Conservation (phyloP, 2,113 vertebrate species). For the Aegithalos caudatus region DNA sequence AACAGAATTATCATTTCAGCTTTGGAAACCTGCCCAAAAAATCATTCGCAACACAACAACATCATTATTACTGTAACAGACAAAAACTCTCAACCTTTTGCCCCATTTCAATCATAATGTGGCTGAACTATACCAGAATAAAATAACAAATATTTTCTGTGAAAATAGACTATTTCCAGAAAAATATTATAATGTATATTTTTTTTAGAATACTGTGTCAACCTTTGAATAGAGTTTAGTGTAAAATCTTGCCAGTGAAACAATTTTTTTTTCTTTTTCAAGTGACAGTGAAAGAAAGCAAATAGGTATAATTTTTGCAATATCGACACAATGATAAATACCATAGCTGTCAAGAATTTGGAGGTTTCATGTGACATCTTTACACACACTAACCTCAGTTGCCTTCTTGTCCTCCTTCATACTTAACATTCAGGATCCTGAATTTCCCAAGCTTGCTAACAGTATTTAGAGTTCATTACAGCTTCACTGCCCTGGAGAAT, state of each 20-base stretch:
- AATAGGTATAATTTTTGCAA: not conserved
- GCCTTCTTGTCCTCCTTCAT: not conserved
- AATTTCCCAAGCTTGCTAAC: not conserved
- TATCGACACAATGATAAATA: not conserved
- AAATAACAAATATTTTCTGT: not conserved
- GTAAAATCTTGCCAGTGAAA: not conserved
- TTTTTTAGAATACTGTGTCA: not conserved
- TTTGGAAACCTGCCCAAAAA: slow-evolving; percentile 44
- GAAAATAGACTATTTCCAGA: not conserved
- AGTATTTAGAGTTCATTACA: not conserved
- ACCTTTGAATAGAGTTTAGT: not conserved
- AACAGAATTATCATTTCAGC: not conserved
- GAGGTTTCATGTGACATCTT: not conserved
- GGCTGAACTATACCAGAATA: not conserved
- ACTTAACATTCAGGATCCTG: not conserved
- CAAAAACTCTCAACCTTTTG: not conserved
- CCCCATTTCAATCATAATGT: not conserved
- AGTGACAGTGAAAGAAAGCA: not conserved
- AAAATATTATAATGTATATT: not conserved
- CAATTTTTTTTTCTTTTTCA: not conserved
- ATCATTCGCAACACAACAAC: slow-evolving; percentile 9
- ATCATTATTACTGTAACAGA: slow-evolving; percentile 15
- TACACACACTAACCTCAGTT: not conserved
- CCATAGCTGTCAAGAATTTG: not conserved
- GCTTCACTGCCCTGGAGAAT: not conserved